Percentiles rank a stretch among this genome's conserved stretches.
phyloP scores from a whole-genome alignment of 2,113 vertebrate genomes.

The Trematocara variabile region DNA sequence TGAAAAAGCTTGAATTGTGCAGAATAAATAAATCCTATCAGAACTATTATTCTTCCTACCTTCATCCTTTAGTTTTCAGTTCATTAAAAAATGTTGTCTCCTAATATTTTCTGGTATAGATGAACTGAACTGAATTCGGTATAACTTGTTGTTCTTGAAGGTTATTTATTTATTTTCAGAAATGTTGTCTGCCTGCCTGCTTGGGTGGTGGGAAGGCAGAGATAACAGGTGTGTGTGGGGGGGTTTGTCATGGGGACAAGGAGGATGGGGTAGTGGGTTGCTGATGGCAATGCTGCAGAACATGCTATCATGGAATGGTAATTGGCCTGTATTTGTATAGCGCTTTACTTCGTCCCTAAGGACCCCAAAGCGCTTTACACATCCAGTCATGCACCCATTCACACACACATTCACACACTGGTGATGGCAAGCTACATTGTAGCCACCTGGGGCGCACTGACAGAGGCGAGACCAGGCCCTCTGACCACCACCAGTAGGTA shows the following conservation, averaged over 20 bases:
- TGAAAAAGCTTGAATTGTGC: not conserved
- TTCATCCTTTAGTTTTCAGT: not conserved
- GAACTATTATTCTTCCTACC: not conserved
- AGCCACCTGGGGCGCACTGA: too few species aligned
- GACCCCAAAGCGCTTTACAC: too few species aligned
- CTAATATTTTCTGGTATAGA: not conserved
- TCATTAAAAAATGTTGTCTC: not conserved
- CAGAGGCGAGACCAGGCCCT: too few species aligned
- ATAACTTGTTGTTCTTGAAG: not conserved
- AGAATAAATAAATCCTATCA: not conserved
- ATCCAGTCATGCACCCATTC: too few species aligned
- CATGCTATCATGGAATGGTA: not conserved
- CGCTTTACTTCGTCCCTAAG: too few species aligned
- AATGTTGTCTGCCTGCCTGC: not conserved
- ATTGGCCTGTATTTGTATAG: too few species aligned
- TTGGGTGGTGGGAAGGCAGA: not conserved
- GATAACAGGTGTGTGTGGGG: not conserved
- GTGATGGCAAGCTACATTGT: too few species aligned
- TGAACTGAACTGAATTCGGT: not conserved
- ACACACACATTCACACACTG: too few species aligned
- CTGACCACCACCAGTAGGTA: too few species aligned
- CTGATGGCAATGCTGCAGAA: constrained; percentile 19
- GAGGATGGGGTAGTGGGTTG: not conserved
- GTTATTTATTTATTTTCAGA: not conserved
- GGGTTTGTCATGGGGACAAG: not conserved